Conservation (phyloP, 30 jellyfish, hydroid and myxozoan species). For the Hydractinia echinata region DNA sequence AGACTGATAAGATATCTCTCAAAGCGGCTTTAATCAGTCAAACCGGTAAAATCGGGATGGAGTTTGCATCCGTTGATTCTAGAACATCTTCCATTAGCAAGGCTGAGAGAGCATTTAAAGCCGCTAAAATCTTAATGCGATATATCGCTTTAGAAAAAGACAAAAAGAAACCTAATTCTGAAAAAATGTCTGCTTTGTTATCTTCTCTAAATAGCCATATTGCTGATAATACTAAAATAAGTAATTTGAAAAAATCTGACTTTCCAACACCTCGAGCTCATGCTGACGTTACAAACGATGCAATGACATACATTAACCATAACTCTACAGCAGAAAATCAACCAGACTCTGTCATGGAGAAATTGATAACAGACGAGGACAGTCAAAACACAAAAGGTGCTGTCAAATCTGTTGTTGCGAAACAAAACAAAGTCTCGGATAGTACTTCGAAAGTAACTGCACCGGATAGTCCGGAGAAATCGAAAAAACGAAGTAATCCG, state of each 20-base stretch:
- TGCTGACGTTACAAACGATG: not conserved
- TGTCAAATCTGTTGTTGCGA: slow-evolving; percentile 7
- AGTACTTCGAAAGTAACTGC: not conserved
- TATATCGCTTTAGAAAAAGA: slow-evolving; percentile 29
- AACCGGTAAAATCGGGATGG: slow-evolving; percentile 33
- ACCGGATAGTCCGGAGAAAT: not conserved
- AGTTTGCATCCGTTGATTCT: slow-evolving; percentile 33
- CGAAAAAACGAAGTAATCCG: slow-evolving; percentile 1
- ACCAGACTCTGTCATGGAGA: not conserved
- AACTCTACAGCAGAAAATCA: not conserved
- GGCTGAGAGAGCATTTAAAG: slow-evolving; percentile 36
- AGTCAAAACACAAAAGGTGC: not conserved
- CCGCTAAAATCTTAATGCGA: slow-evolving; percentile 24
- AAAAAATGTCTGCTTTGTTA: slow-evolving; percentile 31
- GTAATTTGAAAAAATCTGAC: slow-evolving; percentile 29
- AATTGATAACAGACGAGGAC: not conserved
- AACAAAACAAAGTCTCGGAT: slow-evolving; percentile 34
- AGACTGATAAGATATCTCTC: slow-evolving; percentile 24
- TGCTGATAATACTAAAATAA: not conserved
- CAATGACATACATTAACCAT: not conserved
- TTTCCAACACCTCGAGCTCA: slow-evolving; percentile 44
- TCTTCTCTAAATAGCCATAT: slow-evolving; percentile 17
- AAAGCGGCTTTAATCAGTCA: slow-evolving; percentile 22
- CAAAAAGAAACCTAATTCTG: slow-evolving; percentile 9
- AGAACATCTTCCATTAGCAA: slow-evolving; percentile 20